Evolutionary conservation across 1,140 invertebrate genomes (phyloP).

Genomic region (Drusus annulatus): DNA sequence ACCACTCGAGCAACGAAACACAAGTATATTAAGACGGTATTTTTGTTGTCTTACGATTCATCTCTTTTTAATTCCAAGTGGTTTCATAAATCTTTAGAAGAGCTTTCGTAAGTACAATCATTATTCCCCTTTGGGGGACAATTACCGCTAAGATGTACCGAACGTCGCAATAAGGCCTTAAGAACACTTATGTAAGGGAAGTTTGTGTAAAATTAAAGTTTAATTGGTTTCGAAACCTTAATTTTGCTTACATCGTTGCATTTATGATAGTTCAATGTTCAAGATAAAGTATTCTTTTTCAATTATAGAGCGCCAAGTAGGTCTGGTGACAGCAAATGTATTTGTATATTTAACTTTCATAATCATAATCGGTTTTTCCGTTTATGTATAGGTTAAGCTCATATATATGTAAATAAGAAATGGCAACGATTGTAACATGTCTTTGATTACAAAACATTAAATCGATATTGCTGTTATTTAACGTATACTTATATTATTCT

Average conservation of each 20-base stretch:
- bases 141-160: neutral
- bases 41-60: neutral
- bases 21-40: too few species aligned
- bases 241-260: neutral
- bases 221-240: neutral
- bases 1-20: too few species aligned
- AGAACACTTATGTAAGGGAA: neutral
- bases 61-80: conserved; percentile 13
- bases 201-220: neutral
- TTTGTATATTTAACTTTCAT: neutral
- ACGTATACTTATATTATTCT: too few species aligned
- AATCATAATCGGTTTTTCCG: too few species aligned
- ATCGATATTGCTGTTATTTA: too few species aligned
- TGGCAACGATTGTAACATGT: too few species aligned
- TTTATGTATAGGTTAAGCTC: too few species aligned
- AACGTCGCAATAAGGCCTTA: conserved; percentile 2
- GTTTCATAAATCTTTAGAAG: conserved; percentile 1
- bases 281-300: neutral
- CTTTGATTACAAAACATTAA: too few species aligned
- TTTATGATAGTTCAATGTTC: neutral
- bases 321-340: neutral
- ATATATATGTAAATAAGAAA: too few species aligned
- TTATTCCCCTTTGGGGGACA: neutral
- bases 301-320: neutral
- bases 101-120: neutral